These are phyloP conservation scores for Elegia similella DNA, from an alignment of 2,888 invertebrate species.

Conservation along the genomic window DNA sequence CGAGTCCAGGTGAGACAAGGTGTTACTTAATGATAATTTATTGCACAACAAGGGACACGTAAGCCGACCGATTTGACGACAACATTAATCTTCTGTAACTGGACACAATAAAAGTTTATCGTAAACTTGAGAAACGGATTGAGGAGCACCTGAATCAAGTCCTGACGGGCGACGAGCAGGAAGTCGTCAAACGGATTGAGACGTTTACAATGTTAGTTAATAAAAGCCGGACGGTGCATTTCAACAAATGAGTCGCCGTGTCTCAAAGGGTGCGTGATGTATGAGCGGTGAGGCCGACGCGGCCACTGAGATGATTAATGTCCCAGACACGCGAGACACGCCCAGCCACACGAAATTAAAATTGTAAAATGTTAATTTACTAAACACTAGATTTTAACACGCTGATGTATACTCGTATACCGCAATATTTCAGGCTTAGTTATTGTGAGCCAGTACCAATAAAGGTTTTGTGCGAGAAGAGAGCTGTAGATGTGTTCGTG, in stretches of 20 bases:
- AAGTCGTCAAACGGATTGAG: constrained; percentile 72
- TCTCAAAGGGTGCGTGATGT: constrained; percentile 65
- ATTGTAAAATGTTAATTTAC: constrained; percentile 52
- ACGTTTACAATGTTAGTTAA: constrained; percentile 68
- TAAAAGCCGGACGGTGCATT: constrained; percentile 57
- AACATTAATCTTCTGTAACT: constrained; percentile 72
- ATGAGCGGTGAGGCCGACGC: constrained; percentile 44
- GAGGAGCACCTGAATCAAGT: constrained; percentile 48
- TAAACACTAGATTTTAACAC: constrained; percentile 39
- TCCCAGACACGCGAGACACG: constrained; percentile 44
- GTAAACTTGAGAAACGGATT: constrained; percentile 47
- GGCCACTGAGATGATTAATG: constrained; percentile 67
- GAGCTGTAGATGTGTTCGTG: constrained; percentile 28
- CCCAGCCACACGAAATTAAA: constrained; percentile 42
- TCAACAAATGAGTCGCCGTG: constrained; percentile 64
- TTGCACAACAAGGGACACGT: constrained; percentile 64
- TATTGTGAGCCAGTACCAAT: constrained; percentile 34
- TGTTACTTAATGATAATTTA: constrained; percentile 79
- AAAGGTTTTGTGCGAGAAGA: constrained; percentile 33
- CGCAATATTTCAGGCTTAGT: constrained; percentile 37
- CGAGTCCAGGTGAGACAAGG: constrained; percentile 58
- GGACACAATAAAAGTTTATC: constrained; percentile 54
- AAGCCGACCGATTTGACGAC: constrained; percentile 58
- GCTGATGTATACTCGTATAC: constrained; percentile 39
- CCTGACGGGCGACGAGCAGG: constrained; percentile 57